A percentile compares a stretch with the other conserved stretches of the same genome.
Evolutionary conservation across 1,140 invertebrate species (phyloP).

Genomic region (Hycleus cichorii): DNA sequence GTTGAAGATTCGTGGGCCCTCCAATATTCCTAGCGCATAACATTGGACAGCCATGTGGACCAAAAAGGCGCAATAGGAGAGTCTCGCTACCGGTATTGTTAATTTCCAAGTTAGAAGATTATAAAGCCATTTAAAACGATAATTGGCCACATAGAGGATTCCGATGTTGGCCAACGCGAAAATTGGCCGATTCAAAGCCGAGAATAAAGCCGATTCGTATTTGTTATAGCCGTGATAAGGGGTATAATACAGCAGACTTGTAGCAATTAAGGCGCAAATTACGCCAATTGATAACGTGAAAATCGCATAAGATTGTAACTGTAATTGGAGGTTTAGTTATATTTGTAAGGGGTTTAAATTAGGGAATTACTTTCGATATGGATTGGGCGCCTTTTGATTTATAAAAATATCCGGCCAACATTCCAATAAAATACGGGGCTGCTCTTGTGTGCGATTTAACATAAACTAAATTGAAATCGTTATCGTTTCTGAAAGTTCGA

Average conservation of each 20-base stretch:
- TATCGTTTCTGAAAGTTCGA: slow-evolving; percentile 39
- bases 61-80: slow-evolving; percentile 66
- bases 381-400: slow-evolving; percentile 30
- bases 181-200: slow-evolving; percentile 47
- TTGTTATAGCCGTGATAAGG: slow-evolving; percentile 33
- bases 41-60: slow-evolving; percentile 47
- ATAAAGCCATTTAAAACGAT: slow-evolving; percentile 32
- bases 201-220: slow-evolving; percentile 48
- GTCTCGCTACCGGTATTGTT: slow-evolving; percentile 60
- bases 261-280: slow-evolving; percentile 36
- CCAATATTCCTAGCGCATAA: slow-evolving; percentile 41
- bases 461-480: slow-evolving; percentile 46
- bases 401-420: slow-evolving; percentile 45
- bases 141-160: slow-evolving; percentile 44
- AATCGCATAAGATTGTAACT: slow-evolving; percentile 38
- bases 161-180: slow-evolving; percentile 48
- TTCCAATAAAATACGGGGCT: slow-evolving; percentile 48
- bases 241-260: background rate
- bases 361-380: too few relatives aligned
- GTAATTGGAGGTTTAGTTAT: background rate
- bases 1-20: slow-evolving; percentile 40
- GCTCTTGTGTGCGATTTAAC: slow-evolving; percentile 49
- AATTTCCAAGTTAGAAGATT: slow-evolving; percentile 47
- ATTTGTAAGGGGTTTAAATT: too few relatives aligned
- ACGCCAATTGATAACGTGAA: slow-evolving; percentile 30